Base-by-base conservation (phyloP, 2,888 invertebrate species). In the Spodoptera picta region DNA sequence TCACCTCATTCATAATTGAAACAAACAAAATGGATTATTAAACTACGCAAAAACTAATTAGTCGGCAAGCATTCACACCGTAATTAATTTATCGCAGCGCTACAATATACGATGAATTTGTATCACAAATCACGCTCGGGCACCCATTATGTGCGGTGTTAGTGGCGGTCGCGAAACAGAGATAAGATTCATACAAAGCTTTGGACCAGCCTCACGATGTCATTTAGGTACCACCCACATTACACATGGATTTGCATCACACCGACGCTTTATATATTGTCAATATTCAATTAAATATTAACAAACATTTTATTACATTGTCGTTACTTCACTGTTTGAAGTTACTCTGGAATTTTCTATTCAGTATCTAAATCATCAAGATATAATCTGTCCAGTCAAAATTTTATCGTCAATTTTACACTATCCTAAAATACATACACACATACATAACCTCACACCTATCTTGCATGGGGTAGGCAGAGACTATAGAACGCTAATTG, bases 141-240 rank as follows among this genome's bases (percentile, higher is more conserved):
- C 65, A 36, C 49, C 65, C 65, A 70, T 78, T 73, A 75, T 66
- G 67, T 73, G 61, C 70, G 73, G 67, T 73, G 73, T 70, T 79
- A 82, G 81, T 74, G 71, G 81, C 73, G 78, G 72, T 73, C 79
- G 75, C 79, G 75, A 78, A 80, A 83, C 77, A 79, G 67, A 81
- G 84, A 84, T 84, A 84, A 84, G 83, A 83, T 83, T 79, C 79
- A 77, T 82, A 81, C 80, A 81, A 79, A 82, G 75, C 73, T 77
- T 80, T 63, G 76, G 81, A 72, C 79, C 76, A 74, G 60, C 76
- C 79, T 80, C 79, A 84, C 73, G 74, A 73, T 69, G 77, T 81
- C 79, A 69, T 78, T 80, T 75, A 70, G 69, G 80, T 73, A 77
- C 68, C 68, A 72, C 56, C 50, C 69, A 72, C 69, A 69, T 74